Evolutionary conservation across 2,113 vertebrate species (phyloP).

Genomic region (Thamnophis sirtalis): DNA sequence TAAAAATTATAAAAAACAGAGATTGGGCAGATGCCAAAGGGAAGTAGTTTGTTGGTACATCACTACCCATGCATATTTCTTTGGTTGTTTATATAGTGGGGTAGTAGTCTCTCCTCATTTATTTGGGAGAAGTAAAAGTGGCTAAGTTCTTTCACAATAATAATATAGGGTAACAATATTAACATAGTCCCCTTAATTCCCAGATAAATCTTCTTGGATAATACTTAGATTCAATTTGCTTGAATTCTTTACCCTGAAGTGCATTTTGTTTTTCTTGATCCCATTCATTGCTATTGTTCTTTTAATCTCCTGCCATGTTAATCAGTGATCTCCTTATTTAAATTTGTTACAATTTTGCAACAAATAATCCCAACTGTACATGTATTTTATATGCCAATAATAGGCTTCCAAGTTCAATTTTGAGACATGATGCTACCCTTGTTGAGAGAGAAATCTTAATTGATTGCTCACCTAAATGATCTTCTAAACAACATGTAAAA

Average conservation of each 20-base stretch:
- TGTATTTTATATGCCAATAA: not conserved
- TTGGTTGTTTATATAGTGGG: not conserved
- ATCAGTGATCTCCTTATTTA: not conserved
- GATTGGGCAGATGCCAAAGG: not conserved
- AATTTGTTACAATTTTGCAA: not conserved
- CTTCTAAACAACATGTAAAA: not conserved
- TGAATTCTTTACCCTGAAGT: not conserved
- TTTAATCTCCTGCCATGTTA: not conserved
- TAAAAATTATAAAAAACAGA: not conserved
- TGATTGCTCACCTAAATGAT: not conserved
- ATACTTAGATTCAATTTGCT: not conserved
- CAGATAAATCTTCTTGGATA: not conserved
- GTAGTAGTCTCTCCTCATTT: not conserved
- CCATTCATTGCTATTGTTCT: not conserved
- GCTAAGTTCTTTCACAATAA: not conserved
- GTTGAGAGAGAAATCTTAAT: not conserved
- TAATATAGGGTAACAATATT: not conserved
- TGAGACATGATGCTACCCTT: not conserved
- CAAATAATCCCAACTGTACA: not conserved
- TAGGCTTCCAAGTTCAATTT: not conserved
- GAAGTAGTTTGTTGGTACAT: not conserved
- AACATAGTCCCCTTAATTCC: not conserved
- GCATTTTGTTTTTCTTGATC: not conserved
- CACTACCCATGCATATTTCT: not conserved
- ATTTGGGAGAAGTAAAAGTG: not conserved